These are phyloP conservation scores for Oncorhynchus gorbuscha DNA, from an alignment of 2,113 vertebrate species.

Conservation along the genomic window DNA sequence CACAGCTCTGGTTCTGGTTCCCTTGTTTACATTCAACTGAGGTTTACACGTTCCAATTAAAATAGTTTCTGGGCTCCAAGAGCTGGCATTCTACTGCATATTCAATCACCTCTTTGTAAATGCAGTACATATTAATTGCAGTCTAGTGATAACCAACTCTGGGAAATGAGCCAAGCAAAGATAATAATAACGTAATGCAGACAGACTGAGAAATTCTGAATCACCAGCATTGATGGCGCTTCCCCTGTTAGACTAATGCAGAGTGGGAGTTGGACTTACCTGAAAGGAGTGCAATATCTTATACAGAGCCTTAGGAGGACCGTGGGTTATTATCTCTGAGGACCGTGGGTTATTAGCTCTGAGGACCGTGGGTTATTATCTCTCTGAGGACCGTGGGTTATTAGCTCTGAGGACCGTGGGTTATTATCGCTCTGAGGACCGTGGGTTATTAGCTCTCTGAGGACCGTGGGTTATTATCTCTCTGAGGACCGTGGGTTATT, in stretches of 20 bases:
- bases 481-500: too few relatives aligned
- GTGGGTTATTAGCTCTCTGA: too few relatives aligned
- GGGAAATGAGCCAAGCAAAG: neutral
- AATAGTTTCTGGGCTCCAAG: neutral
- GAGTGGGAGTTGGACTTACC: neutral
- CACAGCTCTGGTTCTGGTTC: neutral
- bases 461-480: too few relatives aligned
- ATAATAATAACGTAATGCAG: neutral
- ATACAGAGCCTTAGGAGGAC: neutral
- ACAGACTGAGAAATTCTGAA: neutral
- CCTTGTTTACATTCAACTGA: neutral
- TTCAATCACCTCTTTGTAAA: neutral
- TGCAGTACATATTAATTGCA: neutral
- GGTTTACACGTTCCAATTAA: neutral
- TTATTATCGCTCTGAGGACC: too few relatives aligned
- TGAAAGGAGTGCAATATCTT: slow-evolving; percentile 1
- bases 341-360: too few relatives aligned
- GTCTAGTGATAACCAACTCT: too few relatives aligned
- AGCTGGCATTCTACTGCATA: neutral
- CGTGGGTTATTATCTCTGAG: too few relatives aligned
- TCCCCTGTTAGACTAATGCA: neutral
- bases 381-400: too few relatives aligned
- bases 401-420: too few relatives aligned
- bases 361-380: too few relatives aligned
- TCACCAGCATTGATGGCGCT: neutral